Percentiles rank a stretch among this genome's conserved stretches.
These are phyloP conservation scores for Danio tinwini DNA, from an alignment of 2,797 vertebrate genomes.

Conservation along the genomic window DNA sequence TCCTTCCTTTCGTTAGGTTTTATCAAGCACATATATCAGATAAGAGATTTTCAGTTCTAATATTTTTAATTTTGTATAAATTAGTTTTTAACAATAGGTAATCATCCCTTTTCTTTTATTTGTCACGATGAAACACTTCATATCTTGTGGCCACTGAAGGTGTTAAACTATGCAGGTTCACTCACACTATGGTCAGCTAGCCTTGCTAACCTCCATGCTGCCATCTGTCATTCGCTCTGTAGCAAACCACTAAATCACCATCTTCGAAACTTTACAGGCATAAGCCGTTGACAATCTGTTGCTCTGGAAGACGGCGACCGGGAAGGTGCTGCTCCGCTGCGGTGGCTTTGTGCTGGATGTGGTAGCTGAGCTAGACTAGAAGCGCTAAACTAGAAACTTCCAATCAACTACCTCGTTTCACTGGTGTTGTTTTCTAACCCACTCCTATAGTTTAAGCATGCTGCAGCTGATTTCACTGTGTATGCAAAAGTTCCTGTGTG, in stretches of 20 bases:
- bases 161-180: constrained; percentile 51
- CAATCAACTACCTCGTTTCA: constrained; percentile 72
- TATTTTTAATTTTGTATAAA: constrained; percentile 20
- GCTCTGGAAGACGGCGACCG: constrained; percentile 2
- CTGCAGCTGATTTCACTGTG: constrained; percentile 39
- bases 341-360: constrained; percentile 22
- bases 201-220: constrained; percentile 23
- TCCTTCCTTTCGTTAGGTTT: constrained; percentile 18
- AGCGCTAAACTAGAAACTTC: constrained; percentile 60
- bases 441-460: constrained; percentile 33
- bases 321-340: constrained; percentile 18
- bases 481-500: constrained; percentile 62
- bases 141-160: constrained; percentile 27
- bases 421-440: constrained; percentile 32
- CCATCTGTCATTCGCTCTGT: constrained; percentile 9
- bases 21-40: constrained; percentile 11
- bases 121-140: constrained; percentile 8
- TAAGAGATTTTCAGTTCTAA: constrained; percentile 8
- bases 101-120: constrained; percentile 1
- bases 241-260: constrained; percentile 39
- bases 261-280: constrained; percentile 26
- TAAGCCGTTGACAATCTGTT: constrained; percentile 50
- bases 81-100: constrained; percentile 2
- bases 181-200: constrained; percentile 14
- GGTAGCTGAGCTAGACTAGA: constrained; percentile 46